Percentiles rank a stretch among this genome's conserved stretches.
Evolutionary conservation across 1,140 invertebrate species (phyloP).

Genomic region (Drosophila nigrodunni): DNA sequence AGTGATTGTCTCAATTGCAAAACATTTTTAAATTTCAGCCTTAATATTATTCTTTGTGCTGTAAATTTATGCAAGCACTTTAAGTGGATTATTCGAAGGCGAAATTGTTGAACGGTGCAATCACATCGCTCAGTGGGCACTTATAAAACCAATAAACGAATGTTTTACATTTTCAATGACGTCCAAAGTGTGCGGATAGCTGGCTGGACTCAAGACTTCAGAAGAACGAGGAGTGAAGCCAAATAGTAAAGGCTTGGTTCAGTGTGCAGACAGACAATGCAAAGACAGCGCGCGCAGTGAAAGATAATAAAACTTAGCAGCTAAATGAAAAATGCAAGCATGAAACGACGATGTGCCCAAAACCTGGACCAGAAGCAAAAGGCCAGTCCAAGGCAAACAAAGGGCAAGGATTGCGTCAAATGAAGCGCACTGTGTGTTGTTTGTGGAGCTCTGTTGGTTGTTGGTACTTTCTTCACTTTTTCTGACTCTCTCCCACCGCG

Average conservation of each 20-base stretch:
- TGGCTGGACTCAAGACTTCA: constrained; percentile 1
- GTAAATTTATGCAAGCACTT: background rate
- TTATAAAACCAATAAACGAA: constrained; percentile 59
- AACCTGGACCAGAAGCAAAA: constrained; percentile 30
- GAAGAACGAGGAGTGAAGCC: constrained; percentile 23
- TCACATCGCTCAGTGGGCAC: constrained; percentile 55
- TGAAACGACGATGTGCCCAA: constrained; percentile 32
- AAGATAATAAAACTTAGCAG: constrained; percentile 61
- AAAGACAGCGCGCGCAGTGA: constrained; percentile 23
- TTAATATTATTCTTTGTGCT: background rate
- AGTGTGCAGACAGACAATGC: constrained; percentile 25
- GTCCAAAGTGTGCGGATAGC: constrained; percentile 32
- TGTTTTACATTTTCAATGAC: constrained; percentile 61
- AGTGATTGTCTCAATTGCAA: no score
- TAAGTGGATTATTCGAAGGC: background rate
- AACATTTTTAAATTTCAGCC: no score
- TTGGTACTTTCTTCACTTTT: constrained; percentile 1
- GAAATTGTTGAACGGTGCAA: constrained; percentile 41
- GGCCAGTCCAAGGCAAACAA: constrained; percentile 52
- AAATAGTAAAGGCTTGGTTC: constrained; percentile 34
- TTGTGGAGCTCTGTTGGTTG: constrained; percentile 45
- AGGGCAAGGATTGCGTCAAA: constrained; percentile 67
- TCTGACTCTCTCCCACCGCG: background rate
- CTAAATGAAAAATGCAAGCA: constrained; percentile 65
- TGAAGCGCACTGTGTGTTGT: constrained; percentile 58